Base-by-base conservation (phyloP, 1,140 invertebrate genomes). In the Drosophila sturtevanti region DNA sequence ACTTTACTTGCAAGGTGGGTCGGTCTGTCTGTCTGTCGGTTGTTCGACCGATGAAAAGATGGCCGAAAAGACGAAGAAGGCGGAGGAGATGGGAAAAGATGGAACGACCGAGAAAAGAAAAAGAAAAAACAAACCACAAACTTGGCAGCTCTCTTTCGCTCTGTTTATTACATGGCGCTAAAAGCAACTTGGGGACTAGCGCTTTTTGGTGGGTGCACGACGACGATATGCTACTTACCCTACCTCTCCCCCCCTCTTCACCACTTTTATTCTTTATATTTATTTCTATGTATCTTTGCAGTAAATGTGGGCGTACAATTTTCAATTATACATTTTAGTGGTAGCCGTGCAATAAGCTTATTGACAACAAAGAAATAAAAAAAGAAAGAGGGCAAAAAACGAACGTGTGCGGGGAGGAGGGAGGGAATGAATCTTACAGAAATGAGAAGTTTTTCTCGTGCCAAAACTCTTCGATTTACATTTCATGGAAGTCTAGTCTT, bases 321-420 rank as follows among this genome's bases (percentile, higher is more conserved):
- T 85, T 81, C 78, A 85, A 85, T 85, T 85, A 85, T 85, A 86
- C 73, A 86, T 86, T 84, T 84, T 84, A 85, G 77, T 80, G 81
- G 72, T 71, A 68, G 80, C 68, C 62, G 68, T 59, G n/a, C n/a
- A n/a, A n/a, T n/a, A n/a, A 69, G 76, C 77, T 79, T 72, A 84
- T 81, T 80, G 81, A 81, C 77, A 85, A 63, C 54, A 67, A 71
- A 44, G 38, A 22, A 9, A 38, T 38, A 34, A 35, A 58, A n/a
- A 48, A 31, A 41, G 24, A 56, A 27, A 31, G 11, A 67, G 58
- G 67, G 44, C 22, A 60, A 51, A 7, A 38, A 62, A 58, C 38
- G 14, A 27, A 51, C 59, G 24, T 52, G 10, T 31, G 62, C 10
- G 55, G 9, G 24, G n/a, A 55, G 12, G 24, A 68, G 55, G 16